Conservation (phyloP, 2,797 vertebrate genomes). For the Myotis myotis region DNA sequence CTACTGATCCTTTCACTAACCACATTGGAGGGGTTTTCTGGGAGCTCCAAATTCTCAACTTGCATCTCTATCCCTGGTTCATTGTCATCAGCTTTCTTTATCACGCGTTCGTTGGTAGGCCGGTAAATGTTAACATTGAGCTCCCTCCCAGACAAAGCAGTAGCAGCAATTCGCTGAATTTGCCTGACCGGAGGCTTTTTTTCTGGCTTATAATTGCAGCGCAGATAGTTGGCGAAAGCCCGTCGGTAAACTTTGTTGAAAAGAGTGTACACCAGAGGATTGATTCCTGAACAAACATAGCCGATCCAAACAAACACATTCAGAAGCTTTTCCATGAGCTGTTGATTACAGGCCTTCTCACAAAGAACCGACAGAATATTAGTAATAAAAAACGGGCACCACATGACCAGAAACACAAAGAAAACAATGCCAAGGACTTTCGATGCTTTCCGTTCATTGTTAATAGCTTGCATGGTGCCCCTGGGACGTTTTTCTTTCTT, state of each 20-base stretch:
- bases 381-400: conserved; percentile 99
- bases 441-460: conserved; percentile 96
- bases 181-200: conserved; percentile 83
- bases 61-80: conserved; percentile 89
- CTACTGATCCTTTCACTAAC: conserved; percentile 92
- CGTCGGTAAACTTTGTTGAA: conserved; percentile 98
- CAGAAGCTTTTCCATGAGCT: conserved; percentile 92
- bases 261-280: conserved; percentile 97
- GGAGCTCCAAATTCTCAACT: conserved; percentile 86
- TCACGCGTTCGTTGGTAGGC: conserved; percentile 57
- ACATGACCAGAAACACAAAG: conserved; percentile 99
- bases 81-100: conserved; percentile 76
- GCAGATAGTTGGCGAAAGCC: conserved; percentile 96
- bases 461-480: conserved; percentile 99
- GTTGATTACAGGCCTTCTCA: conserved; percentile 89
- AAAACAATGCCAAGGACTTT: conserved; percentile 99
- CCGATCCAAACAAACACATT: conserved; percentile 99
- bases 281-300: conserved; percentile 97
- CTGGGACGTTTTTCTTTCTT: conserved; percentile 88
- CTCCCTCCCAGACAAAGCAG: conserved; percentile 82
- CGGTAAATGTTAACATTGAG: conserved; percentile 90
- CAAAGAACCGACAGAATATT: conserved; percentile 97
- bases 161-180: conserved; percentile 79
- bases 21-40: conserved; percentile 89
- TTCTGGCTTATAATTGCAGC: conserved; percentile 88